Percentiles rank a stretch among this genome's conserved stretches.
Evolutionary conservation across 2,797 vertebrate genomes (phyloP).

Genomic region (Dermochelys coriacea): DNA sequence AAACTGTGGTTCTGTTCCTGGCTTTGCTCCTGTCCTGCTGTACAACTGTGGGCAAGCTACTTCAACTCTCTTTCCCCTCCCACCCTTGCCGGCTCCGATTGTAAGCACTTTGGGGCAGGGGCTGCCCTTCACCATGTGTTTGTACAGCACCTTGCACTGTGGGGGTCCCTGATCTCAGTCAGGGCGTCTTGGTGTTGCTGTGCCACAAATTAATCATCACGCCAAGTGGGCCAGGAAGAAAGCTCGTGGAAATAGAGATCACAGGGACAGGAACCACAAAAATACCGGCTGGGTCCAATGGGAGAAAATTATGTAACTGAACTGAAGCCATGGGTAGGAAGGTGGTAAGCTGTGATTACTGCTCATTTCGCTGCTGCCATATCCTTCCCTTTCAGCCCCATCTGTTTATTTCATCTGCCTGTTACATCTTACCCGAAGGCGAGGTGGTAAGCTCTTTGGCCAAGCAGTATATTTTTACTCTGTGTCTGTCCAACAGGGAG

Average conservation of each 20-base stretch:
- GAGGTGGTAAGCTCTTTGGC: too few relatives aligned
- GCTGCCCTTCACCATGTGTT: too few relatives aligned
- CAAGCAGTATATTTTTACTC: not conserved
- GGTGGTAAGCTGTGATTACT: not conserved
- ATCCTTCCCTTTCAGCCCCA: not conserved
- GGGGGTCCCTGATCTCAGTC: not conserved
- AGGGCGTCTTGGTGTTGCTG: not conserved
- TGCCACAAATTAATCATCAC: not conserved
- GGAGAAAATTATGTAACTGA: not conserved
- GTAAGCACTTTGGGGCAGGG: not conserved
- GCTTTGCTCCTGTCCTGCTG: not conserved
- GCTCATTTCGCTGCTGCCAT: not conserved
- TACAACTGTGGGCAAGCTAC: not conserved
- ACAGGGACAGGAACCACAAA: not conserved
- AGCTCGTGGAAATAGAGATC: not conserved
- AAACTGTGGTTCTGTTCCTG: not conserved
- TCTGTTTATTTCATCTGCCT: not conserved
- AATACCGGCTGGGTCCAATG: not conserved
- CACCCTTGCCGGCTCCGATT: not conserved
- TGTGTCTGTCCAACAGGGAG: too few relatives aligned
- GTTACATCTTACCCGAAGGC: too few relatives aligned
- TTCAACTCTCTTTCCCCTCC: not conserved
- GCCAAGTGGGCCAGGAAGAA: not conserved
- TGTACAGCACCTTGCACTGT: not conserved
- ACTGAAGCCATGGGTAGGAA: not conserved